Percentiles rank a stretch among this genome's conserved stretches.
These are phyloP conservation scores for Mirza zaza DNA, from an alignment of 2,113 vertebrate species.

Conservation along the genomic window DNA sequence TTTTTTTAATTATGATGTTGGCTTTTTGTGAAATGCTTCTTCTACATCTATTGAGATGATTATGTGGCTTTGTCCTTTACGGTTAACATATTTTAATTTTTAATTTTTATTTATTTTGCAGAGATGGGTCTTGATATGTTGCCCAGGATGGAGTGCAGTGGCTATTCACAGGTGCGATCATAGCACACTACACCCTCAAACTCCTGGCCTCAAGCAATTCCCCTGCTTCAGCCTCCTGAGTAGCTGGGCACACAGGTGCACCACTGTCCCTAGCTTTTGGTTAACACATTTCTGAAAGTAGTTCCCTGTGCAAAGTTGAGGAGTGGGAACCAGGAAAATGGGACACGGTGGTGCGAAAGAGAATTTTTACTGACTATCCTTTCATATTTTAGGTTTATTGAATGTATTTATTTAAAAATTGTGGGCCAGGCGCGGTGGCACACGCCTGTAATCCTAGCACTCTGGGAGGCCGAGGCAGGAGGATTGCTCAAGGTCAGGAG, in stretches of 20 bases:
- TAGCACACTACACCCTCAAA: background rate
- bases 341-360: background rate
- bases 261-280: background rate
- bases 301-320: background rate
- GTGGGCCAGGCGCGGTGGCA: too few species aligned
- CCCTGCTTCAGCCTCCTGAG: background rate
- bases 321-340: background rate
- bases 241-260: background rate
- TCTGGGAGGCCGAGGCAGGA: too few species aligned
- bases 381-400: too few species aligned
- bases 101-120: background rate
- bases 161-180: background rate
- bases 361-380: background rate
- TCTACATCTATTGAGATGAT: background rate
- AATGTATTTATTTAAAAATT: too few species aligned
- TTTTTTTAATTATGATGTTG: background rate
- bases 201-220: background rate
- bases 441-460: too few species aligned
- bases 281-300: background rate
- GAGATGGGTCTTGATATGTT: background rate
- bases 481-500: too few species aligned
- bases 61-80: background rate
- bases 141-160: background rate
- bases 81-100: background rate
- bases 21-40: background rate